Evolutionary conservation across 2,113 vertebrate genomes (phyloP).

Genomic region (Nibea albiflora): DNA sequence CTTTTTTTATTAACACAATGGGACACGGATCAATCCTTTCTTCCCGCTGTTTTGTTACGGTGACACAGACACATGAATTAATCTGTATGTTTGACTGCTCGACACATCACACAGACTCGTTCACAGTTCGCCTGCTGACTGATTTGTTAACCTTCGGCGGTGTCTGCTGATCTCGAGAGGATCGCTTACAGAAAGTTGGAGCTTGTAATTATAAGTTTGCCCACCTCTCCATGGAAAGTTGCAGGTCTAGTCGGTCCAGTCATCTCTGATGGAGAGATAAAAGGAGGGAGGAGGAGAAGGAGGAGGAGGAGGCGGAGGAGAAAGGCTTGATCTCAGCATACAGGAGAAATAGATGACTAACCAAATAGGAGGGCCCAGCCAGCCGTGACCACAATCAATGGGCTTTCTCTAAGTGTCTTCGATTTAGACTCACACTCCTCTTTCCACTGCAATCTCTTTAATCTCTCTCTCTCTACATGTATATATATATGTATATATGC

Average conservation of each 20-base stretch:
- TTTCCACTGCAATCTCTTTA: conserved; percentile 58
- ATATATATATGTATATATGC: neutral
- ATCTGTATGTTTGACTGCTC: neutral
- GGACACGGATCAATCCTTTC: neutral
- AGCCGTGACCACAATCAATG: conserved; percentile 88
- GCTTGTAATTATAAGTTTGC: conserved; percentile 64
- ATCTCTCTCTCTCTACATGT: conserved; percentile 10
- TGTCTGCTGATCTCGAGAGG: conserved; percentile 10
- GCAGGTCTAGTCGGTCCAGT: conserved; percentile 65
- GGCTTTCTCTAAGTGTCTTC: conserved; percentile 86
- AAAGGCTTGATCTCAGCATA: conserved; percentile 74
- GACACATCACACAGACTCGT: neutral
- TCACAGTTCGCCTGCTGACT: neutral
- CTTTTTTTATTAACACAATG: neutral
- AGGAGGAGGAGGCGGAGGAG: conserved; percentile 48
- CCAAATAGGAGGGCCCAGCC: conserved; percentile 87
- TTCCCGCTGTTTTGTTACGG: neutral
- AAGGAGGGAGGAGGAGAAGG: neutral
- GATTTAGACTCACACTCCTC: conserved; percentile 78
- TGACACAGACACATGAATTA: neutral
- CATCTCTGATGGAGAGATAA: conserved; percentile 73
- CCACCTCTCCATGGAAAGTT: conserved; percentile 51
- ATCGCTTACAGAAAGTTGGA: conserved; percentile 42
- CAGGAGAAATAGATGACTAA: conserved; percentile 89
- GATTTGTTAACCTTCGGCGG: conserved; percentile 5